Evolutionary conservation across 2,113 vertebrate species (phyloP), one percentile per base, ranked within the genome.

Genomic region (Ameiurus melas): DNA sequence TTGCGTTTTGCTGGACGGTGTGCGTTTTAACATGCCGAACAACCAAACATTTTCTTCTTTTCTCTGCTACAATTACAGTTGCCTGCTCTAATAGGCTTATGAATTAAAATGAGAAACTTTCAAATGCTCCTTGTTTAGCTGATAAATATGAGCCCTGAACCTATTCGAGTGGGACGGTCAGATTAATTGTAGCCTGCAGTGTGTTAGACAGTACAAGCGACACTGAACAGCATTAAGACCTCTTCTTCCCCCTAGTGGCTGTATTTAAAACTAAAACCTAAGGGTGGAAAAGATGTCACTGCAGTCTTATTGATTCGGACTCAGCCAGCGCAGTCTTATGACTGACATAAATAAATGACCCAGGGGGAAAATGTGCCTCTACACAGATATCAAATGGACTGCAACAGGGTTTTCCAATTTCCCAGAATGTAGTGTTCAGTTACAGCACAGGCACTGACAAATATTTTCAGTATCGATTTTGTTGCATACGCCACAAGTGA

Each of bases 171-270:
- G 77, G 77, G 51, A 80, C 14, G 27, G 6, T 68, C 62, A 30
- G 62, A 84, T 47, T 66, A 66, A 39, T 75, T 85, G 66, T 64
- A 66, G 58, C 60, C 58, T 80, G 19, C 43, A 55, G 30, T 27
- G 47, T 25, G 39, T 27, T 62, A 20, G 1, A 60, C 33, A 19
- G 62, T 39, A 9, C 20, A 43, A 62, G 25, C 51, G 16, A 78
- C 47, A 51, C 25, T 66, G 17, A 43, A 57, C 20, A 57, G 43
- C 58, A 19, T n/a, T 60, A 62, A 33, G 86, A 75, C 36, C 77
- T 85, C n/a, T 88, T 85, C 75, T 91, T 91, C 89, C 87, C 77
- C 93, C 94, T 95, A 91, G 94, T 94, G 95, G 92, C n/a, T 87
- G 58, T 6, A 77, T 13, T 53, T 47, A 22, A 43, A 55, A 53